Conservation (phyloP, 2,888 invertebrate genomes). For the Argyra leucocephala region DNA sequence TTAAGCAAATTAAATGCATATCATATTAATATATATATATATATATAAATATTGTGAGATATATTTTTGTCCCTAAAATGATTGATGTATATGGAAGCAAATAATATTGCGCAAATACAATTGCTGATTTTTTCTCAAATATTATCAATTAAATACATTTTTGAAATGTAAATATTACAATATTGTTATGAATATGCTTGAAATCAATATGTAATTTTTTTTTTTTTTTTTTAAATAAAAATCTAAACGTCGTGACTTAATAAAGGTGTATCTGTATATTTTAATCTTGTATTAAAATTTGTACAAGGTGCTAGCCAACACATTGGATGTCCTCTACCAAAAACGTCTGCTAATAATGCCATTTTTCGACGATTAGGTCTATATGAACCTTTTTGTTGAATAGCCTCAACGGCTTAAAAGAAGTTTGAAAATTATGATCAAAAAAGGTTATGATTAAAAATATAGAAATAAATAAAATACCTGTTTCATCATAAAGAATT, state of each 20-base stretch:
- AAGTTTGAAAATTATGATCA: background rate
- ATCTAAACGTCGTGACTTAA: constrained; percentile 41
- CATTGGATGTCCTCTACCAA: constrained; percentile 62
- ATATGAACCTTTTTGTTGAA: constrained; percentile 57
- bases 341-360: constrained; percentile 64
- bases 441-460: background rate
- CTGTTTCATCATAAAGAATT: constrained; percentile 71
- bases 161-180: no score
- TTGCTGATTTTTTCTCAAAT: no score
- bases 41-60: no score
- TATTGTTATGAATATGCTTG: no score
- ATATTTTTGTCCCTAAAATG: no score
- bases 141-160: no score
- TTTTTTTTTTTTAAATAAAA: background rate
- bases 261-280: constrained; percentile 40
- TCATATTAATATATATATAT: no score
- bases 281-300: constrained; percentile 41
- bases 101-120: no score
- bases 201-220: background rate
- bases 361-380: constrained; percentile 55
- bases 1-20: no score
- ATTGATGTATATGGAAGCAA: no score
- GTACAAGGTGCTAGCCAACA: constrained; percentile 66
- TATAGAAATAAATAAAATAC: background rate
- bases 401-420: constrained; percentile 57